Conservation (phyloP, 2,797 vertebrate species). For the Cryptoblepharus egeriae region DNA sequence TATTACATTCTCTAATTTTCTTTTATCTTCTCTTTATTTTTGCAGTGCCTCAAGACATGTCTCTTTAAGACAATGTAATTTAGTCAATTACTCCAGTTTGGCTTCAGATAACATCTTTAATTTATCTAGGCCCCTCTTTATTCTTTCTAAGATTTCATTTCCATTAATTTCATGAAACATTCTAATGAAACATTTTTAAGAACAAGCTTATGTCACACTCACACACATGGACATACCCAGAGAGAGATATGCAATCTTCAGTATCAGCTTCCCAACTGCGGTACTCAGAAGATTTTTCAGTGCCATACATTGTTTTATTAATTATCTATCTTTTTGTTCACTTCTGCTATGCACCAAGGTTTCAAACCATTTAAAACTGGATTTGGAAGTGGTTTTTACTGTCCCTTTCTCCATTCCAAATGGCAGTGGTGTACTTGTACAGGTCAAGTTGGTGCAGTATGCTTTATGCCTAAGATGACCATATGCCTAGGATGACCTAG, state of each 20-base stretch:
- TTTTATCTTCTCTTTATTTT: slow-evolving; percentile 82
- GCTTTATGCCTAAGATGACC: too few relatives aligned
- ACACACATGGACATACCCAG: not conserved
- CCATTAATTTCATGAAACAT: slow-evolving; percentile 81
- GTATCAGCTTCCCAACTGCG: slow-evolving; percentile 24
- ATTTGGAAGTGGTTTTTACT: too few relatives aligned
- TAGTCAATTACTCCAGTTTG: slow-evolving; percentile 82
- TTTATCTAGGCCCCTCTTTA: slow-evolving; percentile 78
- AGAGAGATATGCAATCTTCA: slow-evolving; percentile 36
- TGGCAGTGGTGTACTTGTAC: too few relatives aligned
- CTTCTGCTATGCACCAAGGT: not conserved
- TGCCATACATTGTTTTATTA: slow-evolving; percentile 4
- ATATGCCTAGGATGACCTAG: too few relatives aligned
- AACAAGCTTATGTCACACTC: slow-evolving; percentile 72
- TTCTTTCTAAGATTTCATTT: slow-evolving; percentile 79
- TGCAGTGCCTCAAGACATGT: slow-evolving; percentile 76
- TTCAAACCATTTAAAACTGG: too few relatives aligned
- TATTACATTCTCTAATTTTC: slow-evolving; percentile 79
- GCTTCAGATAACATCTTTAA: slow-evolving; percentile 83
- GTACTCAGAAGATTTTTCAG: not conserved
- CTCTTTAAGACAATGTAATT: slow-evolving; percentile 84
- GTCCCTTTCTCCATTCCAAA: too few relatives aligned
- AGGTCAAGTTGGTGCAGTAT: too few relatives aligned
- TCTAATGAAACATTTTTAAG: slow-evolving; percentile 77
- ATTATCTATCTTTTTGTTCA: slow-evolving; percentile 1